These are phyloP conservation scores for Rhabdornis inornatus DNA, from an alignment of 2,113 vertebrate species.

Conservation along the genomic window DNA sequence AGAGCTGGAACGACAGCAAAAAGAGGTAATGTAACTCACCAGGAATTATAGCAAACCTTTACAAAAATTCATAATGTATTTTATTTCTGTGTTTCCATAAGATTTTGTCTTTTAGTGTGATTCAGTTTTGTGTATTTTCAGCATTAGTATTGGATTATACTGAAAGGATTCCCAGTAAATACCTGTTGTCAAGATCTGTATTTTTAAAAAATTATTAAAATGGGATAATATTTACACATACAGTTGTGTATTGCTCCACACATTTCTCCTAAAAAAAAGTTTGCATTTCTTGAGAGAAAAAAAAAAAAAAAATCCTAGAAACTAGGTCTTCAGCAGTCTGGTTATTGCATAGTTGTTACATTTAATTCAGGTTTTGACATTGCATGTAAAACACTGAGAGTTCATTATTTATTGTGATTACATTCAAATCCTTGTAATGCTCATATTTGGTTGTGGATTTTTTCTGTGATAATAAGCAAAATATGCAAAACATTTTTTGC, in stretches of 20 bases:
- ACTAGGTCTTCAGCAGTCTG: neutral
- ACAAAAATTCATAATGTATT: neutral
- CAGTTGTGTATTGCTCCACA: neutral
- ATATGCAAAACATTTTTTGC: neutral
- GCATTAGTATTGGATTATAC: neutral
- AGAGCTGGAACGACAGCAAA: conserved; percentile 94
- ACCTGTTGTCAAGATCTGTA: neutral
- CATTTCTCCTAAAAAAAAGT: neutral
- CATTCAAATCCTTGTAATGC: neutral
- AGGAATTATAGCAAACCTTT: neutral
- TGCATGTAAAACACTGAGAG: neutral
- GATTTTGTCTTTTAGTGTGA: neutral
- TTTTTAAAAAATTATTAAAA: neutral
- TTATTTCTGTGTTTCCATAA: neutral
- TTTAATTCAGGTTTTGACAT: neutral
- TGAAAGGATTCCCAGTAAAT: neutral
- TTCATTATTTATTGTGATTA: neutral
- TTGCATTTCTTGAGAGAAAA: neutral
- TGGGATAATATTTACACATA: neutral
- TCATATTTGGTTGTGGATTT: fast-evolving
- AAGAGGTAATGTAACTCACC: conserved; percentile 81
- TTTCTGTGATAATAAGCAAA: neutral
- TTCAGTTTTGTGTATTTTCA: neutral
- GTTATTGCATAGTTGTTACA: neutral
- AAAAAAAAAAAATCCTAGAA: neutral